Percentiles rank a stretch among this genome's conserved stretches.
Evolutionary conservation across 2,888 invertebrate species (phyloP).

Genomic region (Leptothorax acervorum): DNA sequence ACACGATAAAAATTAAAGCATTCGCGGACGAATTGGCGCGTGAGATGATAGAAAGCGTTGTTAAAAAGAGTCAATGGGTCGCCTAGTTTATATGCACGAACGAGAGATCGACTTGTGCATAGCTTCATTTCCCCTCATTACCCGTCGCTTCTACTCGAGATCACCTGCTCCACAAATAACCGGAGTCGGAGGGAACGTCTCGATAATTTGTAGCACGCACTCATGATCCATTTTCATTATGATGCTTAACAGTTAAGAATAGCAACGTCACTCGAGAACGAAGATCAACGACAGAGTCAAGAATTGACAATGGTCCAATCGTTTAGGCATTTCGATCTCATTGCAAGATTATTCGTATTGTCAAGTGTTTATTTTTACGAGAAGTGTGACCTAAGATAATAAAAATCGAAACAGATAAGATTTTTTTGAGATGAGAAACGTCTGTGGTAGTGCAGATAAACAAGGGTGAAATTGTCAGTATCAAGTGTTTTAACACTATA

Average conservation of each 20-base stretch:
- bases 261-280: slow-evolving; percentile 25
- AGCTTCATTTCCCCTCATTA: slow-evolving; percentile 21
- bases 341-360: neutral
- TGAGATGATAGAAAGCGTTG: neutral
- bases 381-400: neutral
- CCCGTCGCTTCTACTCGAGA: slow-evolving; percentile 20
- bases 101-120: slow-evolving; percentile 2
- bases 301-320: slow-evolving; percentile 34
- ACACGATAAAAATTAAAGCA: too few species aligned
- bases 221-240: slow-evolving; percentile 34
- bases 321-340: neutral
- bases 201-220: slow-evolving; percentile 23
- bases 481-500: too few species aligned
- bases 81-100: neutral
- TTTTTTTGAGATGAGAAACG: neutral
- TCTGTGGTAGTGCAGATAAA: neutral
- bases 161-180: slow-evolving; percentile 23
- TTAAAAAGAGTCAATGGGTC: slow-evolving; percentile 12
- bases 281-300: slow-evolving; percentile 2
- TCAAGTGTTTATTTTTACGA: neutral
- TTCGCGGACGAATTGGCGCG: neutral
- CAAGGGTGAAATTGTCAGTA: neutral
- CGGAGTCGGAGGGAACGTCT: neutral
- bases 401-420: neutral
- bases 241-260: slow-evolving; percentile 38